Base-by-base conservation (phyloP, 1,140 invertebrate species). In the Streblospio benedicti region DNA sequence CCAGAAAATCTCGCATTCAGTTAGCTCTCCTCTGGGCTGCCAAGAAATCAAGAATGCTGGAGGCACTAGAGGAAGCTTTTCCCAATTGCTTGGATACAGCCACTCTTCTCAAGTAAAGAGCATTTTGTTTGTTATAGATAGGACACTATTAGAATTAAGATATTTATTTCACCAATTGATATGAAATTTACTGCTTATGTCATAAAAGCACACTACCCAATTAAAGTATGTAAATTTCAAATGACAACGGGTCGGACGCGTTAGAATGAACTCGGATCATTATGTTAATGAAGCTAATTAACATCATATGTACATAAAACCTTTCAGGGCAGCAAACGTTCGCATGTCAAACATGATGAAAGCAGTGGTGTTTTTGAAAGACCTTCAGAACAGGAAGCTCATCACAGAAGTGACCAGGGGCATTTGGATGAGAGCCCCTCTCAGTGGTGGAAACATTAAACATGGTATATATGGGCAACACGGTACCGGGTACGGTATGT, bases 21-120 rank as follows among this genome's bases (percentile, higher is more conserved):
- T 47, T 61, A 25, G 67, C 67, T 2, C 54, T 75, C 16, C 27
- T 76, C 50, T 76, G 74, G 72, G 47, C 73, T 27, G 69, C 74
- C 4, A 74, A 72, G 64, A 75, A 75, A 62, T 69, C 71, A 56
- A 64, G 66, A 45, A 71, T 76, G 56, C 49, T 76, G 31, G 65
- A 71, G 25, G 66, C 59, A 23, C 59, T 76, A 44, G 74, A 76
- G 57, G 74, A 75, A 49, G 72, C 71, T 18, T 76, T 73, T 53
- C 74, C 74, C 0, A 72, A 73, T 51, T 67, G 65, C 18, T 41
- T 73, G 16, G 51, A 59, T 5, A 65, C 65, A 6, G 31, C 63
- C 4, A 59, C 68, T 35, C 56, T 76, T 18, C 63, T 76, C 20
- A 65, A 64, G 74, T 76, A 45, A 41, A 9, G 35, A 41, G 9